Conservation (phyloP, 2,888 invertebrate species). For the Byasa hedistus region DNA sequence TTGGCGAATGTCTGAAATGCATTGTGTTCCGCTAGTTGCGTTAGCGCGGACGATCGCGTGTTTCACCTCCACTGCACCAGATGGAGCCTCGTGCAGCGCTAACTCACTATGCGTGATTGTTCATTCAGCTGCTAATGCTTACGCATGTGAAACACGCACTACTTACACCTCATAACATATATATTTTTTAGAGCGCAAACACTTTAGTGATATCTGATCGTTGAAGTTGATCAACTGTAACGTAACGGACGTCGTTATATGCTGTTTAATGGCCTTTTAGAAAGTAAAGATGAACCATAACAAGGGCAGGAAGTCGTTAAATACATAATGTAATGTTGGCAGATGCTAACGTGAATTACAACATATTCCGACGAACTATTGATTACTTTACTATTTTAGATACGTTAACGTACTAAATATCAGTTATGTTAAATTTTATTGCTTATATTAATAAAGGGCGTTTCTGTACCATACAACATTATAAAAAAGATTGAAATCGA, state of each 20-base stretch:
- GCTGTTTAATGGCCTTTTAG: conserved; percentile 6
- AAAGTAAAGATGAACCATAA: conserved; percentile 11
- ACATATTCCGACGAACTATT: no score
- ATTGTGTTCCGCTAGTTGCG: conserved; percentile 63
- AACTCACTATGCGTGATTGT: conserved; percentile 58
- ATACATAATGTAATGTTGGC: neutral
- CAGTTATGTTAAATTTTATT: no score
- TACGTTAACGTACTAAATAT: no score
- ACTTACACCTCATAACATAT: conserved; percentile 60
- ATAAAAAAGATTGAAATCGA: no score
- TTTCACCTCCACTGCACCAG: conserved; percentile 57
- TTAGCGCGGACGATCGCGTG: conserved; percentile 44
- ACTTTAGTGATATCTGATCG: conserved; percentile 60
- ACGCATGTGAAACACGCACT: conserved; percentile 53
- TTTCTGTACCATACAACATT: no score
- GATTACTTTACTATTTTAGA: no score
- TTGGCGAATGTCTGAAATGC: conserved; percentile 56
- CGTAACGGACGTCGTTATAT: conserved; percentile 37
- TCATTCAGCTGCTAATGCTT: conserved; percentile 42
- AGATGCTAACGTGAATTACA: neutral
- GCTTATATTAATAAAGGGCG: no score
- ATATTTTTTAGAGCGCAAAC: conserved; percentile 72
- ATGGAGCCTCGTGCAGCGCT: conserved; percentile 40
- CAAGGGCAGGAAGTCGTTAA: conserved; percentile 11
- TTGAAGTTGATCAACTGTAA: conserved; percentile 52